Evolutionary conservation across 2,888 invertebrate species (phyloP).

Genomic region (Rambutsinella grinnellia): DNA sequence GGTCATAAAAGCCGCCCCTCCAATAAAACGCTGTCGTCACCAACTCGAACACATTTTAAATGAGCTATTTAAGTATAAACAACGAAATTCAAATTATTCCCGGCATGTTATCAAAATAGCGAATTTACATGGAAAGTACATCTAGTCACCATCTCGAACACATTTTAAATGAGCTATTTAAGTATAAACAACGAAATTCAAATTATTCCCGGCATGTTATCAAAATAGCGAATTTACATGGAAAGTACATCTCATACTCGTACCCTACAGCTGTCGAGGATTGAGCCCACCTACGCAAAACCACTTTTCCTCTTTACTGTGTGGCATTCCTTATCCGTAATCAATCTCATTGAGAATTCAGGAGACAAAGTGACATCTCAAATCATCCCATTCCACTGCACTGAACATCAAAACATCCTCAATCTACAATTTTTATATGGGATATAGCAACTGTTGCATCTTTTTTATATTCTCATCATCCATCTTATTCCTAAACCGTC

Average conservation of each 20-base stretch:
- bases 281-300: conserved; percentile 8
- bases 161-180: background rate
- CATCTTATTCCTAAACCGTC: no score
- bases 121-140: background rate
- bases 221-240: background rate
- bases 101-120: background rate
- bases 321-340: conserved; percentile 2
- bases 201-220: background rate
- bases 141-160: background rate
- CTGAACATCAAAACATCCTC: background rate
- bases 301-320: background rate
- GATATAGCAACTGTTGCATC: background rate
- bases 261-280: background rate
- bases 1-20: no score
- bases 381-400: background rate
- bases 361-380: conserved; percentile 3
- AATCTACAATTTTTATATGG: background rate
- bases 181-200: no score
- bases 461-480: no score
- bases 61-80: background rate
- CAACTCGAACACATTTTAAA: background rate
- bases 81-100: no score
- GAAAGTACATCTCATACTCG: no score
- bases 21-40: no score
- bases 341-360: conserved; percentile 37